Evolutionary conservation across 2,797 vertebrate genomes (phyloP).

Genomic region (Emys orbicularis): DNA sequence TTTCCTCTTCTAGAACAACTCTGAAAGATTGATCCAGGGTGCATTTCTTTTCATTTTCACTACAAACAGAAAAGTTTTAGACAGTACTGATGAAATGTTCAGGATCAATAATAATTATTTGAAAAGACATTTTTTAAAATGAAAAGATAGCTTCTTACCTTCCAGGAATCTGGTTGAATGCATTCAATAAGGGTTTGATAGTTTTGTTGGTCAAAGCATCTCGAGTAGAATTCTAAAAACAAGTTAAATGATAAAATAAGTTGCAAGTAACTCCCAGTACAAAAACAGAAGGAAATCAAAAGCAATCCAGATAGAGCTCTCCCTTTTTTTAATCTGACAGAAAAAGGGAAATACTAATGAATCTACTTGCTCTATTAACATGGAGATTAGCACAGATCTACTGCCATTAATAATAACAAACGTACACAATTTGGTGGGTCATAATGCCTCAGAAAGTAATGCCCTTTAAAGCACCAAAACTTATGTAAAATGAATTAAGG

Average conservation of each 20-base stretch:
- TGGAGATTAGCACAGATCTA: fast-evolving
- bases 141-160: constrained; percentile 84
- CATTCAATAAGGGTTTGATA: constrained; percentile 87
- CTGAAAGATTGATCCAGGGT: constrained; percentile 96
- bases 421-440: fast-evolving
- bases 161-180: constrained; percentile 92
- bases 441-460: background rate
- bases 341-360: background rate
- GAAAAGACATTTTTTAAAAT: background rate
- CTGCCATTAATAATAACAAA: fast-evolving
- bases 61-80: constrained; percentile 77
- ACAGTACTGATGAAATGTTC: constrained; percentile 13
- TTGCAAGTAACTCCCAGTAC: background rate
- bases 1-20: constrained; percentile 93
- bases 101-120: constrained; percentile 17
- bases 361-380: background rate
- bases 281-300: background rate
- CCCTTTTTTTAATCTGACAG: background rate
- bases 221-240: constrained; percentile 87
- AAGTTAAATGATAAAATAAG: constrained; percentile 27
- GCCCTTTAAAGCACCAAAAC: background rate
- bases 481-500: fast-evolving
- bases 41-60: constrained; percentile 97
- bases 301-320: background rate
- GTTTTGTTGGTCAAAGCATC: constrained; percentile 86